phyloP scores from a whole-genome alignment of 2,797 vertebrate genomes.

The Notolabrus celidotus region DNA sequence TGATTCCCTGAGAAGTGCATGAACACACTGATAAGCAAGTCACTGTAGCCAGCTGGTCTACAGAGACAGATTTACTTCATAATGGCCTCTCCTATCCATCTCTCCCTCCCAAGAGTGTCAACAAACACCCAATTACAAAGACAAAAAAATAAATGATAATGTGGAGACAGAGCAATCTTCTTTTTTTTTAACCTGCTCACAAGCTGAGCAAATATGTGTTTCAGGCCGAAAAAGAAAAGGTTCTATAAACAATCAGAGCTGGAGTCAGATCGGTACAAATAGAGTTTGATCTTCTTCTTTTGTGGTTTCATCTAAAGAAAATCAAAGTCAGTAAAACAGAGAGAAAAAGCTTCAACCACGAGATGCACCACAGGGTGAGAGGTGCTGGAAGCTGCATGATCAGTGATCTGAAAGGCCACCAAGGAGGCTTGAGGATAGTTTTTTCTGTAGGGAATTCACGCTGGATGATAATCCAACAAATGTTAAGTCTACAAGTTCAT shows the following conservation, averaged over 20 bases:
- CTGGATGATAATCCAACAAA: neutral
- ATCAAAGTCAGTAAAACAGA: constrained; percentile 10
- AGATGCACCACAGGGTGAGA: constrained; percentile 3
- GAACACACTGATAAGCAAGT: constrained; percentile 75
- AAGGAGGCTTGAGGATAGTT: neutral
- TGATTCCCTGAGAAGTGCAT: constrained; percentile 74
- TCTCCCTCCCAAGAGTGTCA: constrained; percentile 25
- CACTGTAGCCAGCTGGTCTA: constrained; percentile 56
- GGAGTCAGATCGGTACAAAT: neutral
- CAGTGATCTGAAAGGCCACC: neutral
- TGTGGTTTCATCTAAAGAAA: neutral
- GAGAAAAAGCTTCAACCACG: constrained; percentile 7
- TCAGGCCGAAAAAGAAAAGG: neutral
- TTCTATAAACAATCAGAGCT: neutral
- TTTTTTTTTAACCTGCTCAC: neutral
- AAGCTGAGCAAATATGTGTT: constrained; percentile 5
- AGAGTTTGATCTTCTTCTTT: neutral
- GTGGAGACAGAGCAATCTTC: constrained; percentile 3
- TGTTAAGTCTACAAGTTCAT: neutral
- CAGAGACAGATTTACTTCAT: constrained; percentile 62
- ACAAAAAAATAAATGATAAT: constrained; percentile 7
- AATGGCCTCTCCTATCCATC: constrained; percentile 40
- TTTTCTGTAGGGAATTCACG: constrained; percentile 4
- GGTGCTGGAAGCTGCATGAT: neutral
- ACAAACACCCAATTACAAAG: constrained; percentile 32